Base-by-base conservation (phyloP, 2,797 vertebrate genomes). In the Gorsachius magnificus region DNA sequence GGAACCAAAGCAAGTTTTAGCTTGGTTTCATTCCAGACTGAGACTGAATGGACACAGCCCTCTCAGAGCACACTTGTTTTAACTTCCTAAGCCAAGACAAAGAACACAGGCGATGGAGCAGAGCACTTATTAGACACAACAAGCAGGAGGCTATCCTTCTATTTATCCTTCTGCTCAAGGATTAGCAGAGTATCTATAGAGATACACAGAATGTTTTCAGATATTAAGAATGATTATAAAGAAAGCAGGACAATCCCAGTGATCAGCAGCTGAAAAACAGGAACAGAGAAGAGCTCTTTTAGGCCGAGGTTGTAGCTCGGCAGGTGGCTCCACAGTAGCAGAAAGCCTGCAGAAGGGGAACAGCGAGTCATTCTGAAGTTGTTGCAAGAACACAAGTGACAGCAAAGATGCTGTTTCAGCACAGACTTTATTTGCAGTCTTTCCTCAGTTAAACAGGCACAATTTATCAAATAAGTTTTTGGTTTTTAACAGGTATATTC, bases 101-200 rank as follows among this genome's bases (percentile, higher is more conserved):
- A 48, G 51, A 68, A 33, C 13, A 4, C 36, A 11, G 36, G 36
- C 1, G 1, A 53, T 22, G 54, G 11, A 87, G 60, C 1, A 0
- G 14, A 95, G 41, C 48, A 36, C 58, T 87, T 48, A 58, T 17
- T 33, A 90, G 92, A 89, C 64, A 90, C 41, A 91, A 53, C 64
- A 91, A 41, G 35, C 29, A 94, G 81, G 25, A 80, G 43, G 29
- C 41, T 71, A 17, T n/a, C 33, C 35, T 83, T 41, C 57, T 82
- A 60, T 56, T 80, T 63, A 76, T 31, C 18, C 57, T 87, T 66
- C 80, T 90, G 56, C 51, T 91, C 65, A 78, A 81, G 83, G 76
- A 75, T 84, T 61, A 75, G n/a, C 22, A 46, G 51, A 92, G 3
- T 17, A 90, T 22, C 77, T 48, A 50, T 0, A 76, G 26, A 78